Percentiles rank a stretch among this genome's conserved stretches.
phyloP scores from a whole-genome alignment of 2,888 invertebrate genomes.

The Zaprionus lineosus region DNA sequence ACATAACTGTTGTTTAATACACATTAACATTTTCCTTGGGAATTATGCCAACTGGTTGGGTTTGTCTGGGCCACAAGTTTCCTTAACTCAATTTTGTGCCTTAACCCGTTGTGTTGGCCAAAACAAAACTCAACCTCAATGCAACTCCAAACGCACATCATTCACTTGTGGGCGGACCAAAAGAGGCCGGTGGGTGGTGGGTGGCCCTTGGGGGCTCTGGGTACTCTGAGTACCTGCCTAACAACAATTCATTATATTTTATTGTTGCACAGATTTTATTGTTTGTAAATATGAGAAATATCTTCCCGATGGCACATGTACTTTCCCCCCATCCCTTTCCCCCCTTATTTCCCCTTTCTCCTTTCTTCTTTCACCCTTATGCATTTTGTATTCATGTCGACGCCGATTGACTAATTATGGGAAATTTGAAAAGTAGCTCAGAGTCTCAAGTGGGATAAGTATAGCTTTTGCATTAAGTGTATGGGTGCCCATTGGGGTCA shows the following conservation, averaged over 20 bases:
- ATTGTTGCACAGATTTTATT: constrained; percentile 51
- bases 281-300: constrained; percentile 62
- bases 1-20: constrained; percentile 66
- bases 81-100: constrained; percentile 28
- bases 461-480: too few species aligned
- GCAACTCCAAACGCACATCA: constrained; percentile 26
- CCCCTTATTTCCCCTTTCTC: too few species aligned
- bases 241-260: constrained; percentile 19
- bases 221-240: neutral
- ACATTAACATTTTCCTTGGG: constrained; percentile 72
- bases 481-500: too few species aligned
- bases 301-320: constrained; percentile 7
- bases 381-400: constrained; percentile 5
- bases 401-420: constrained; percentile 24
- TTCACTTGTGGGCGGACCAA: constrained; percentile 1
- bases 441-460: neutral
- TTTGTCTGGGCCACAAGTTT: constrained; percentile 24
- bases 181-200: neutral
- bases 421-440: constrained; percentile 28
- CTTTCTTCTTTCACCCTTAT: too few species aligned
- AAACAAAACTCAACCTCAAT: neutral
- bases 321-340: too few species aligned
- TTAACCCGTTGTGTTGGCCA: too few species aligned
- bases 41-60: constrained; percentile 67
- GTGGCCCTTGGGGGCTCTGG: too few species aligned